Conservation (phyloP, 2,797 vertebrate genomes). For the Staurois parvus region DNA sequence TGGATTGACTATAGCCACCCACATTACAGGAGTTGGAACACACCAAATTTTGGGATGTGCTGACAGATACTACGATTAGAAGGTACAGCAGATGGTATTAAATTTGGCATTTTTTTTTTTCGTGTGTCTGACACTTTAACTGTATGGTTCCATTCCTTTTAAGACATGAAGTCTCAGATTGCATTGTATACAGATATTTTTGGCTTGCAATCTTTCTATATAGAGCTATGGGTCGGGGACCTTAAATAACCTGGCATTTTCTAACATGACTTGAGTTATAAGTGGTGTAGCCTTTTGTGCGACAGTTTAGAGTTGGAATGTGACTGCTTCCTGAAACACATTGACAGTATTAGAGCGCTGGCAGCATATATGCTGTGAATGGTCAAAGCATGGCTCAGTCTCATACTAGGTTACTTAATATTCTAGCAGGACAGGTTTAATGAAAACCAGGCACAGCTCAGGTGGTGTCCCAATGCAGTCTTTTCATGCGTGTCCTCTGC, state of each 20-base stretch:
- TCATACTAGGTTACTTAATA: neutral
- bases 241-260: constrained; percentile 31
- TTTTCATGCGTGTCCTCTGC: neutral
- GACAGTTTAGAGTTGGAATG: neutral
- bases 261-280: neutral
- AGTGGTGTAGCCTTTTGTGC: constrained; percentile 1
- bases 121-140: no score
- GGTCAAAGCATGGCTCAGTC: neutral
- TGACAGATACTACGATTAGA: no score
- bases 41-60: no score
- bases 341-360: neutral
- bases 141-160: no score
- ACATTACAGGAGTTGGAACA: no score
- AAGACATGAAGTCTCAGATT: neutral
- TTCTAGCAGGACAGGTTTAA: neutral
- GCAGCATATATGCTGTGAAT: neutral
- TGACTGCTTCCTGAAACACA: neutral
- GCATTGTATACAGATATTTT: neutral
- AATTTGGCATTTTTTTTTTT: no score
- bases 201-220: neutral
- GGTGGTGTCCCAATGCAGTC: neutral
- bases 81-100: no score
- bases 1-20: no score
- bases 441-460: neutral
- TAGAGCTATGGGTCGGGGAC: neutral